Percentiles rank a stretch among this genome's conserved stretches.
Conservation (phyloP, 2,888 invertebrate genomes). For the Drosophila aldrichi region DNA sequence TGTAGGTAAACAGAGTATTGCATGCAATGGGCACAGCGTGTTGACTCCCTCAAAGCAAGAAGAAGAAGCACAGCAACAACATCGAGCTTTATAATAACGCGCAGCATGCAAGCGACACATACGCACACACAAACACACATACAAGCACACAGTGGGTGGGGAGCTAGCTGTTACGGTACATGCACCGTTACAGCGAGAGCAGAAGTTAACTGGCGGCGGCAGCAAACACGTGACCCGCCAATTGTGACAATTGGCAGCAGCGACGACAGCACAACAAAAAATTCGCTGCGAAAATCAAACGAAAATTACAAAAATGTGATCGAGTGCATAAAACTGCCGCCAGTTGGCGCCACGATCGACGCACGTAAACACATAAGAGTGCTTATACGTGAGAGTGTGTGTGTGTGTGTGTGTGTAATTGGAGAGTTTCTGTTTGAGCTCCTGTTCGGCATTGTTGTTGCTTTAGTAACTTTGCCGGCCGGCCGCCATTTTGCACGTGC, state of each 20-base stretch:
- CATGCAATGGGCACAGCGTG: conserved; percentile 60
- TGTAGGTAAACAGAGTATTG: conserved; percentile 41
- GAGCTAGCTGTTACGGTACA: conserved; percentile 56
- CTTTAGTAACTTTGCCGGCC: conserved; percentile 39
- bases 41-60: conserved; percentile 61
- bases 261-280: conserved; percentile 65
- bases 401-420: not conserved
- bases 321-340: conserved; percentile 36
- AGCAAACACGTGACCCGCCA: conserved; percentile 77
- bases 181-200: conserved; percentile 78
- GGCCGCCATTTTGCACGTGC: conserved; percentile 59
- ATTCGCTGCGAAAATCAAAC: conserved; percentile 45
- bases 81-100: conserved; percentile 63
- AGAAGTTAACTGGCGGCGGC: conserved; percentile 79
- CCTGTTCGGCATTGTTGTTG: conserved; percentile 23
- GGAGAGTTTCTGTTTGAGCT: conserved; percentile 16
- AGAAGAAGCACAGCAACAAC: conserved; percentile 31
- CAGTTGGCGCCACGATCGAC: conserved; percentile 53
- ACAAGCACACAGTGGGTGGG: conserved; percentile 3
- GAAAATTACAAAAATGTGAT: conserved; percentile 37
- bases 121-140: conserved; percentile 25
- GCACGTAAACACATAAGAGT: not conserved
- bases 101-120: conserved; percentile 76
- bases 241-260: conserved; percentile 75
- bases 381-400: not conserved